These are phyloP conservation scores for Berghia stephanieae DNA, from an alignment of 1,140 invertebrate genomes.

Conservation along the genomic window DNA sequence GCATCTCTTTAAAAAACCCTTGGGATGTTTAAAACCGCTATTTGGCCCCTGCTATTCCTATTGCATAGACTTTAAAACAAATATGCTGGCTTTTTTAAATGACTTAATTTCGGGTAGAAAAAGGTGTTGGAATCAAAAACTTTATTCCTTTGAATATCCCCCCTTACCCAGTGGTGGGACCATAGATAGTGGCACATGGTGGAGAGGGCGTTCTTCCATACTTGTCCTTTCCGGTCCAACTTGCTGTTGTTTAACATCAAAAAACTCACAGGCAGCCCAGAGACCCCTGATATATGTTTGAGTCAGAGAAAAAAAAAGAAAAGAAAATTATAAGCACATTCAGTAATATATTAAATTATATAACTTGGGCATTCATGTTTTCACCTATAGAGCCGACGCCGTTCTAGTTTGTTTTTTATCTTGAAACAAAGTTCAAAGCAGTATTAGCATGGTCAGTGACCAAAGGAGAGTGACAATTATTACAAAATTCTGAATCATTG, in stretches of 20 bases:
- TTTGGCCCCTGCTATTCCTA: too few species aligned
- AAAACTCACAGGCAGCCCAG: slow-evolving; percentile 93
- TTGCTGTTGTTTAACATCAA: slow-evolving; percentile 91
- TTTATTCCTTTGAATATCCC: background rate
- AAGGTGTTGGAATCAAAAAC: background rate
- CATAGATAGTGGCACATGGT: slow-evolving; percentile 86
- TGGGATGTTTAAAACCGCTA: too few species aligned
- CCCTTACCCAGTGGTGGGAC: slow-evolving; percentile 70
- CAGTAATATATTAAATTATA: too few species aligned
- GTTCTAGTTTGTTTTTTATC: too few species aligned
- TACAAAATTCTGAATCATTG: too few species aligned
- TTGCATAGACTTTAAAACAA: too few species aligned
- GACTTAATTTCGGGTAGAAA: background rate
- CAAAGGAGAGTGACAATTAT: too few species aligned
- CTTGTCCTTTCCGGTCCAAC: slow-evolving; percentile 84
- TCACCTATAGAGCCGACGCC: too few species aligned
- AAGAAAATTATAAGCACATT: background rate
- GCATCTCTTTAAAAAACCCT: too few species aligned
- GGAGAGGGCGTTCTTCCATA: slow-evolving; percentile 86
- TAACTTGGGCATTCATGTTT: too few species aligned
- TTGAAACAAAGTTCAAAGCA: too few species aligned
- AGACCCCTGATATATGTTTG: slow-evolving; percentile 74
- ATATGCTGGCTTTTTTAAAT: slow-evolving; percentile 5
- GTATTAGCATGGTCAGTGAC: too few species aligned
- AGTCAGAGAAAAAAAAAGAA: background rate